A percentile compares a stretch with the other conserved stretches of the same genome.
Conservation (phyloP, 1,140 invertebrate species). For the Cydia fagiglandana region DNA sequence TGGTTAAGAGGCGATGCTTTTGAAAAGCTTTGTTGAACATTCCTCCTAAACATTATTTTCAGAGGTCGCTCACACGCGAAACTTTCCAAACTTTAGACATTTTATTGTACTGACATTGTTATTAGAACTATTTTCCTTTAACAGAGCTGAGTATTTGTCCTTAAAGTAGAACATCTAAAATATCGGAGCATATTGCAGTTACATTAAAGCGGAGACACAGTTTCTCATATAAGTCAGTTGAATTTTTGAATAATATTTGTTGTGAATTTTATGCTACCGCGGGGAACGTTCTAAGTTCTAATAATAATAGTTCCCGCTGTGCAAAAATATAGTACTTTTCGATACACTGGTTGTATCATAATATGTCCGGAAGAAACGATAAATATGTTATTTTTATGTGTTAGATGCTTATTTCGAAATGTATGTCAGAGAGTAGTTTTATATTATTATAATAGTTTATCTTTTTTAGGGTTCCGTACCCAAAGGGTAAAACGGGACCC, state of each 20-base stretch:
- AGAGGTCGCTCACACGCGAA: neutral
- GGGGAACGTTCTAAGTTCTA: neutral
- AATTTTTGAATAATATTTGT: constrained; percentile 12
- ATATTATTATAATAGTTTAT: too few species aligned
- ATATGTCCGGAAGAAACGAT: neutral
- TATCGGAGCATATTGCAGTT: constrained; percentile 4
- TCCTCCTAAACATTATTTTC: neutral
- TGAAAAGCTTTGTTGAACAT: neutral
- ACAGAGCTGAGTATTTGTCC: neutral
- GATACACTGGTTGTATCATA: neutral
- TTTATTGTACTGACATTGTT: neutral
- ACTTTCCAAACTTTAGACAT: neutral
- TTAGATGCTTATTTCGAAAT: too few species aligned
- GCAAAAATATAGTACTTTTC: neutral
- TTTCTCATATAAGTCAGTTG: neutral
- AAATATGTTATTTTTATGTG: neutral
- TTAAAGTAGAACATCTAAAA: neutral
- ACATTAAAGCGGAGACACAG: neutral
- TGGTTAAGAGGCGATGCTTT: neutral
- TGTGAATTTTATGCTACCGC: neutral
- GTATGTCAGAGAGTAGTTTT: too few species aligned
- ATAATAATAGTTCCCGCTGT: neutral
- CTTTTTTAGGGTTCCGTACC: too few species aligned
- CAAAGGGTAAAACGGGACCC: too few species aligned
- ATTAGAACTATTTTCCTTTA: neutral